Evolutionary conservation across 1,140 invertebrate genomes (phyloP).

Genomic region (Drosophila truncata): DNA sequence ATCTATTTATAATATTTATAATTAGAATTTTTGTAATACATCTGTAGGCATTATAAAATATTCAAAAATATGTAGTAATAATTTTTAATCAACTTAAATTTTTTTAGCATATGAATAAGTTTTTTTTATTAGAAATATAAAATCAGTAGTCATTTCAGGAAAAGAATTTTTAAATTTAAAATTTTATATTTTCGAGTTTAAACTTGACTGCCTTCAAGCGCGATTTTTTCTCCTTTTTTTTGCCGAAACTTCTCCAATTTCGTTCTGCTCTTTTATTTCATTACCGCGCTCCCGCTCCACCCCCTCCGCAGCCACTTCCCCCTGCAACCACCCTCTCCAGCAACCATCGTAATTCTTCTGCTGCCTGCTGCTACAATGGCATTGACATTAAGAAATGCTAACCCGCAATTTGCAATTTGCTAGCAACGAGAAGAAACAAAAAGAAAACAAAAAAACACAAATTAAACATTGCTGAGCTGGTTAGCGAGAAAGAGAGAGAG

Average conservation of each 20-base stretch:
- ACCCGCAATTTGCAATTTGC: conserved; percentile 66
- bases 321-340: not conserved
- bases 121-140: not conserved
- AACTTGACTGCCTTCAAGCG: not conserved
- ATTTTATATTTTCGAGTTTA: no score
- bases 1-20: not conserved
- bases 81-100: not conserved
- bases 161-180: no score
- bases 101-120: not conserved
- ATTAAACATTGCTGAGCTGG: conserved; percentile 14
- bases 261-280: conserved; percentile 31
- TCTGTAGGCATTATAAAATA: not conserved
- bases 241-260: conserved; percentile 27
- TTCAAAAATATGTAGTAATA: not conserved
- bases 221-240: not conserved
- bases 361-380: conserved; percentile 37
- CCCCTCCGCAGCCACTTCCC: not conserved
- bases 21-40: not conserved
- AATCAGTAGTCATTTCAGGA: no score
- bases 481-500: not conserved
- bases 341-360: conserved; percentile 19
- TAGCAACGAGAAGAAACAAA: conserved; percentile 9
- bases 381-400: conserved; percentile 69
- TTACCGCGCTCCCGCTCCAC: not conserved
- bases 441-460: conserved; percentile 1